Base-by-base conservation (phyloP, 2,888 invertebrate species). In the Rhagonycha fulva region DNA sequence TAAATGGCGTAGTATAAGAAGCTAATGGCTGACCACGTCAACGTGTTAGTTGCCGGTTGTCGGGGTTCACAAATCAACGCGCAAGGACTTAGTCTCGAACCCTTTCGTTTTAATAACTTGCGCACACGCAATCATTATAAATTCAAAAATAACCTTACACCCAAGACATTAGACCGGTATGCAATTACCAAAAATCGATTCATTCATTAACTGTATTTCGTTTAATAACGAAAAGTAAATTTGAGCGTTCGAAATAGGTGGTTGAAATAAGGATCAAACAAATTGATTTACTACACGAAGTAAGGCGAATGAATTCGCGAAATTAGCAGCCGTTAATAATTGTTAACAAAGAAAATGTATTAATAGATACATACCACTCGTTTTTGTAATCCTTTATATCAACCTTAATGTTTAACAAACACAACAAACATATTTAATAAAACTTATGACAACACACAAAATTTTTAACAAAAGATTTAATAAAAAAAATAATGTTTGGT, bases 31-130 rank as follows among this genome's bases (percentile, higher is more conserved):
- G 83, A 81, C 84, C 87, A 88, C 89, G 89, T 89, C 89, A 89
- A 90, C 90, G 90, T 89, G 89, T 89, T 88, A 89, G 88, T 87
- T 89, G 90, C 90, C 89, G 89, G 68, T 70, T 69, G 91, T 90
- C 92, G 92, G 93, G 93, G 93, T 93, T 91, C 92, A 92, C 92
- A 92, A 90, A 92, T 91, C 91, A 92, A 93, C 93, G 94, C 94
- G 93, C 93, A 93, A 91, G 92, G 92, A 81, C 80, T 83, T 86
- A 84, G 86, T 84, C 86, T 86, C 85, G 84, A 83, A 83, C 83
- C 86, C 83, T 82, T 47, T 47, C 47, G 77, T 77, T 80, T 78
- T 78, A 78, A 78, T 79, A 70, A 63, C 75, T 62, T 73, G 75
- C 75, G 75, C 75, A 71, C 69, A 74, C 61, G 66, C 68, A 69